Base-by-base conservation (phyloP, 2,888 invertebrate genomes). In the Furcula furcula region DNA sequence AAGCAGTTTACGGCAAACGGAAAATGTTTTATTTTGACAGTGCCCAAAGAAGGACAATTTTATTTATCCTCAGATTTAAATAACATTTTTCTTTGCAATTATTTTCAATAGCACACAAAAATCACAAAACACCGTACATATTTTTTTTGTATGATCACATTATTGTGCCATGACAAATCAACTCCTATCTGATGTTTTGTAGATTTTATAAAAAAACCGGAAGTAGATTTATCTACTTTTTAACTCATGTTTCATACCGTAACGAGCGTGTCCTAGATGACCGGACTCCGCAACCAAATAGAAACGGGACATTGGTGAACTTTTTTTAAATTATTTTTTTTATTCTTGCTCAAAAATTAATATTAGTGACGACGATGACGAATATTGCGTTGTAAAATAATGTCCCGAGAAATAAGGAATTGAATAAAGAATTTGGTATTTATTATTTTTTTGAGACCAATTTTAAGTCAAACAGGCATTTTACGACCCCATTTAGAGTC, bases 191-290 rank as follows among this genome's bases (percentile, higher is more conserved):
- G 44, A 41, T 34, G 34, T 40, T 57, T 51, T 52, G 38, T 54
- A 40, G 40, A 30, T 39, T 53, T 55, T 50, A 68, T 71, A 61
- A 67, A 65, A 68, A 51, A 55, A 65, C 81, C 67, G 83, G 85
- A 85, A 77, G 59, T 71, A 49, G 68, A 71, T 74, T n/a, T n/a
- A 74, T 65, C 64, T 41, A 61, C 59, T 65, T 69, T 66, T 67
- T 42, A 57, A 50, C 54, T 36, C 46, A 25, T 40, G 40, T 37
- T 28, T 40, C 46, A 45, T 50, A 40, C 27, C 20, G 23, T 32
- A 44, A 43, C 22, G 15, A 19, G 40, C 36, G 36, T 20, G 18
- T 39, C 33, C 28, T 36, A 23, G 35, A 31, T 39, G 53, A 52
- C 44, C 30, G 33, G 15, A 30, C 9, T 16, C 29, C 14, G 20